Evolutionary conservation across 2,888 invertebrate genomes (phyloP).

Genomic region (Oscheius sp.): DNA sequence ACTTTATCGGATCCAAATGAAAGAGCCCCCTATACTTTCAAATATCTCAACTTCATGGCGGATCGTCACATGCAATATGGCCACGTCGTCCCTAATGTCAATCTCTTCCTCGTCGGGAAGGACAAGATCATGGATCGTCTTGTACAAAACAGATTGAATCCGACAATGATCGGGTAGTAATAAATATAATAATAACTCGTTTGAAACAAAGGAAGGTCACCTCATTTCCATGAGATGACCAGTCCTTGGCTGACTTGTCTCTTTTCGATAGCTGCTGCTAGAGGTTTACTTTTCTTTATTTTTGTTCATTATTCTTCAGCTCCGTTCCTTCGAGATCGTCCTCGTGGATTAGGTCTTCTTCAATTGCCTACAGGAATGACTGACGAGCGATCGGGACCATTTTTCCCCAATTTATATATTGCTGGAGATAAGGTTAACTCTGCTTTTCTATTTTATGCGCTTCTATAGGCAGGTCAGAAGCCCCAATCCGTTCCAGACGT

Average conservation of each 20-base stretch:
- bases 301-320: constrained; percentile 33
- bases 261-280: not conserved
- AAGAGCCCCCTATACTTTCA: constrained; percentile 61
- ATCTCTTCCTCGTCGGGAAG: constrained; percentile 56
- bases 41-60: constrained; percentile 65
- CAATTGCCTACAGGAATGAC: constrained; percentile 64
- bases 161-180: constrained; percentile 59
- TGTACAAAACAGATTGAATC: constrained; percentile 58
- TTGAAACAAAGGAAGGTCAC: no score
- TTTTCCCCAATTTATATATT: constrained; percentile 61
- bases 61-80: constrained; percentile 62
- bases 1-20: constrained; percentile 62
- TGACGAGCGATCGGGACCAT: constrained; percentile 62
- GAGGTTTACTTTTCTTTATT: not conserved
- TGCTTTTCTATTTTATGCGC: not conserved
- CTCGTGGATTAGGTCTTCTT: constrained; percentile 58
- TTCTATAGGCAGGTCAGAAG: constrained; percentile 47
- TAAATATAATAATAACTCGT: constrained; percentile 23
- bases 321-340: constrained; percentile 59
- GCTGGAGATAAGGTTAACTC: constrained; percentile 55
- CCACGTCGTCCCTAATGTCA: constrained; percentile 60
- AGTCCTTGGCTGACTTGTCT: not conserved
- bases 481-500: constrained; percentile 60
- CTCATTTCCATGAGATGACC: no score
- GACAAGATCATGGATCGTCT: constrained; percentile 62